These are phyloP conservation scores for Nesidiocoris tenuis DNA, from an alignment of 2,888 invertebrate species.

Conservation along the genomic window DNA sequence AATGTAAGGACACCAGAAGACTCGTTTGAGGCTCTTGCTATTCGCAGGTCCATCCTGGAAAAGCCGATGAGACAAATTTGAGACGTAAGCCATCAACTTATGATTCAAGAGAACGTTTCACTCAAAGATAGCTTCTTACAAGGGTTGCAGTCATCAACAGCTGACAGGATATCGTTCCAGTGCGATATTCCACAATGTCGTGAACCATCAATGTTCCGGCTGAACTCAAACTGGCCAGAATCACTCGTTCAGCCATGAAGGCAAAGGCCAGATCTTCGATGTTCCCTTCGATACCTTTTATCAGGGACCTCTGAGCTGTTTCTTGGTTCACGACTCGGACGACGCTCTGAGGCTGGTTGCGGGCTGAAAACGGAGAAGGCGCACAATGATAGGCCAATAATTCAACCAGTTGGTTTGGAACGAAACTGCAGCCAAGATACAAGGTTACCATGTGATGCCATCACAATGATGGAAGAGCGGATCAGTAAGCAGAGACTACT, in stretches of 20 bases:
- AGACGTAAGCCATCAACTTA: not conserved
- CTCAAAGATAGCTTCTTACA: conserved; percentile 6
- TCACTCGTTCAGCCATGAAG: conserved; percentile 71
- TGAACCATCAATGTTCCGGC: conserved; percentile 80
- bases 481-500: too few relatives aligned
- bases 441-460: too few relatives aligned
- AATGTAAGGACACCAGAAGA: conserved; percentile 93
- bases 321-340: conserved; percentile 74
- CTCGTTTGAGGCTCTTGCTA: conserved; percentile 59
- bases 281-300: conserved; percentile 83
- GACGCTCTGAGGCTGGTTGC: conserved; percentile 52
- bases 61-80: conserved; percentile 18
- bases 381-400: too few relatives aligned
- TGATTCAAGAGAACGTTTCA: too few relatives aligned
- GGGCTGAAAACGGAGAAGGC: conserved; percentile 55
- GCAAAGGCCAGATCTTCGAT: conserved; percentile 93
- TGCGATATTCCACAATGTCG: conserved; percentile 65
- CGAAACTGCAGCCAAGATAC: too few relatives aligned
- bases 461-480: too few relatives aligned
- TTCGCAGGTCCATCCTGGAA: conserved; percentile 39
- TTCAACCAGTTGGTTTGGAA: too few relatives aligned
- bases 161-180: conserved; percentile 59
- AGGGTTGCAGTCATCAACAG: conserved; percentile 32
- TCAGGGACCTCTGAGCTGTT: conserved; percentile 71
- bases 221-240: conserved; percentile 85